Percentiles rank a stretch among this genome's conserved stretches.
Conservation (phyloP, 2,797 vertebrate species). For the Margarornis squamiger region DNA sequence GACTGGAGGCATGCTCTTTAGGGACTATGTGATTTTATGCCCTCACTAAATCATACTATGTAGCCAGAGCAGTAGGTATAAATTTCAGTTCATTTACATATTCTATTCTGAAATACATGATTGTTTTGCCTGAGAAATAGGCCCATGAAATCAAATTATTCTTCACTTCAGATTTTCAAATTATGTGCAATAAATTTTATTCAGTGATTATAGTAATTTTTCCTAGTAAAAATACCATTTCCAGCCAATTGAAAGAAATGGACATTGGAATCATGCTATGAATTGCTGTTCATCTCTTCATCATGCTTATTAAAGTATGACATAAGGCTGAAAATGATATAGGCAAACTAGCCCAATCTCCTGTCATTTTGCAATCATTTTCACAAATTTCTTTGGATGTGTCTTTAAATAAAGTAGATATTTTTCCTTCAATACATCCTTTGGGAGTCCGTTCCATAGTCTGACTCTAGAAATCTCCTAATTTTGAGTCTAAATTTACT, state of each 20-base stretch:
- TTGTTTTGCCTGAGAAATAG: background rate
- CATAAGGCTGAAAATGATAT: background rate
- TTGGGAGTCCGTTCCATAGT: background rate
- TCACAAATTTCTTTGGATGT: background rate
- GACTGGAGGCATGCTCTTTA: background rate
- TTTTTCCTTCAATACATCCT: background rate
- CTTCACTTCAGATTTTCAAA: background rate
- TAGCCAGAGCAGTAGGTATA: background rate
- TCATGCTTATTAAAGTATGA: background rate
- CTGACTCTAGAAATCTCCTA: background rate
- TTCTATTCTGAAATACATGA: background rate
- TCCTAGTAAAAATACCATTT: background rate
- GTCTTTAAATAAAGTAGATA: background rate
- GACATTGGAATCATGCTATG: background rate
- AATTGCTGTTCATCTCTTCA: background rate
- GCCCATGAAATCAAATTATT: background rate
- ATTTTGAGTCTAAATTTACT: conserved; percentile 10
- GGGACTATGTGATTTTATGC: background rate
- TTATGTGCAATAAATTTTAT: background rate
- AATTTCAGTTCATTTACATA: background rate
- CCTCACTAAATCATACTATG: background rate
- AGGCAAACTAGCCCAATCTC: background rate
- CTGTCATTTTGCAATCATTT: background rate
- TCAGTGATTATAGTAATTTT: background rate
- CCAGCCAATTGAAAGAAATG: background rate